Base-by-base conservation (phyloP, 2,113 vertebrate genomes). In the Sinocyclocheilus anshuiensis region DNA sequence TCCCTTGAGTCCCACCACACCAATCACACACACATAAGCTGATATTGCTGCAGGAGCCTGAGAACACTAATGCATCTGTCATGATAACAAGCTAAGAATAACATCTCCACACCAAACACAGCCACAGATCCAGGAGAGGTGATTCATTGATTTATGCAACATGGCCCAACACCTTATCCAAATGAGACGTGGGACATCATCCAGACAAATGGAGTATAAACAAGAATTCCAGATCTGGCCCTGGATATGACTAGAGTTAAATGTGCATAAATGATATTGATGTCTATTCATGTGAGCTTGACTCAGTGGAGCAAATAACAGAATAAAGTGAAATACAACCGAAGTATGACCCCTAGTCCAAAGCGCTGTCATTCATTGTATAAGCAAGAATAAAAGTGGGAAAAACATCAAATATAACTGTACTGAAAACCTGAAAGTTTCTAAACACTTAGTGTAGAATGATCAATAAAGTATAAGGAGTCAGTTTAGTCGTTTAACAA, bases 81-180 rank as follows among this genome's bases (percentile, higher is more conserved):
- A 96, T 92, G 95, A 96, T 96, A 96, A 97, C 95, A 96, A 96
- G 96, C 96, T 96, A 96, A 96, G 95, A 96, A 96, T 96, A 96
- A 97, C 96, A 96, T 95, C 93, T 94, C 96, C 94, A 96, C 96
- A 96, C 96, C 95, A 96, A 97, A 96, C 95, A 89, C 87, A 95
- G 95, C 94, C 95, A 93, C 95, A 95, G 95, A 96, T 96, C 95
- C 94, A 96, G 95, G 93, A 94, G 94, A 96, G 95, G 95, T 95
- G 96, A 96, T 96, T 96, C 95, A 96, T 96, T 96, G 95, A 94
- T 95, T 95, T 96, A 94, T 95, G 94, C 95, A 94, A 75, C 65
- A 74, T 45, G 79, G 24, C 61, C 45, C 94, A 94, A 95, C 96
- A 96, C 95, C 96, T 96, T 96, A 96, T 96, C 67, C 69, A 39